Evolutionary conservation across 2,888 invertebrate genomes (phyloP).

Genomic region (Andrena camellia): DNA sequence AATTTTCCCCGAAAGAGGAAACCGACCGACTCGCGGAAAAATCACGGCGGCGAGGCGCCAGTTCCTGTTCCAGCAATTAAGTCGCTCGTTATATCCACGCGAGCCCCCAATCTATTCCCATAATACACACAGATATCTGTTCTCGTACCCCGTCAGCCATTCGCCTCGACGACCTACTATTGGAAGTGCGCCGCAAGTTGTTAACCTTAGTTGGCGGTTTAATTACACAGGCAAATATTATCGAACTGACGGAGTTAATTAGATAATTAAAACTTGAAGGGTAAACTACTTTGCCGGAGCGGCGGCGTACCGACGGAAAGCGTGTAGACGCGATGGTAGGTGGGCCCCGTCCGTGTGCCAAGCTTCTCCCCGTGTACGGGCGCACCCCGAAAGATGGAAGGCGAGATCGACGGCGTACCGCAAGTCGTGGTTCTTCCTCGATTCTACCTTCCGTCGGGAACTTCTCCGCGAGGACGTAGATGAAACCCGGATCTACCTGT

Average conservation of each 20-base stretch:
- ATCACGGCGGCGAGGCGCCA: neutral
- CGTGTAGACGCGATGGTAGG: slow-evolving; percentile 4
- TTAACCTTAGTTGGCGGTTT: slow-evolving; percentile 74
- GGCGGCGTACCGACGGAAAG: slow-evolving; percentile 26
- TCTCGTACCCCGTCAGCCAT: slow-evolving; percentile 14
- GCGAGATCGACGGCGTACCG: slow-evolving; percentile 56
- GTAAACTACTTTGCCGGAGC: slow-evolving; percentile 73
- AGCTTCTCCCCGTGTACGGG: neutral
- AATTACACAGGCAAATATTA: slow-evolving; percentile 80
- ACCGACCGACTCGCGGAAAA: neutral
- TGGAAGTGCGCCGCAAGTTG: slow-evolving; percentile 65
- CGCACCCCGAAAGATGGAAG: slow-evolving; percentile 49
- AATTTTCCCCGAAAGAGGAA: neutral
- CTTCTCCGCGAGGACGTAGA: slow-evolving; percentile 40
- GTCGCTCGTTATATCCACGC: slow-evolving; percentile 21
- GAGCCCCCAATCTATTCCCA: slow-evolving; percentile 4
- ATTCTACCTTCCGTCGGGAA: slow-evolving; percentile 34
- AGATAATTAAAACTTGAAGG: slow-evolving; percentile 81
- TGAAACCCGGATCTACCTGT: slow-evolving; percentile 40
- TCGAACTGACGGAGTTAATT: slow-evolving; percentile 79
- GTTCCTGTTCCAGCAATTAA: slow-evolving; percentile 43
- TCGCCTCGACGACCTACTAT: slow-evolving; percentile 64
- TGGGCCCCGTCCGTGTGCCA: slow-evolving; percentile 8
- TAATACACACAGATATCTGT: slow-evolving; percentile 28
- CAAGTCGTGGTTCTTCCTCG: slow-evolving; percentile 44